phyloP scores from a whole-genome alignment of 2,113 vertebrate species.

The Neogale vison region DNA sequence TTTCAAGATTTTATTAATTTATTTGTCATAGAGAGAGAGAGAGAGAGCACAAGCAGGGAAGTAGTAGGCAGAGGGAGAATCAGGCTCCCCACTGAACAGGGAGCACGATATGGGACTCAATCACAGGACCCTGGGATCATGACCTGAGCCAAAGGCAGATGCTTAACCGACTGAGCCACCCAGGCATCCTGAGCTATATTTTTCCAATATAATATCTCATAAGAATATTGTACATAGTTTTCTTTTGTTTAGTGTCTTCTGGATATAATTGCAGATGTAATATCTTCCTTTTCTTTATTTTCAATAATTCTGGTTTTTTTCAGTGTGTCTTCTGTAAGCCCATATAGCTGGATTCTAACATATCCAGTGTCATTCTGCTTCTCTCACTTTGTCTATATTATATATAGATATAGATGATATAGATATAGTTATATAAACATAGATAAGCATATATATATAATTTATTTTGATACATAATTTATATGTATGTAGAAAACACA shows the following conservation, averaged over 20 bases:
- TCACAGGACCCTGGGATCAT: too few species aligned
- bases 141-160: too few species aligned
- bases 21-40: too few species aligned
- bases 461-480: neutral
- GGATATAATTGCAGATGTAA: neutral
- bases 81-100: too few species aligned
- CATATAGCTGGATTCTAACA: neutral
- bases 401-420: neutral
- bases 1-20: too few species aligned
- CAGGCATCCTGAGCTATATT: neutral
- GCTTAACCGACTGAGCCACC: too few species aligned
- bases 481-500: neutral
- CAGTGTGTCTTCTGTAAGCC: neutral
- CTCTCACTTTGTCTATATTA: neutral
- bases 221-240: neutral
- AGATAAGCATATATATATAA: neutral
- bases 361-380: neutral
- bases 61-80: too few species aligned
- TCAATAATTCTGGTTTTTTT: neutral
- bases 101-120: too few species aligned
- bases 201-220: neutral
- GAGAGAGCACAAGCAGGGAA: too few species aligned
- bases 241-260: neutral
- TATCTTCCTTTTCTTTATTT: neutral
- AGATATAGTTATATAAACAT: neutral